Conservation (phyloP, 92 coral and sea anemone genomes). For the Palythoa grandis region DNA sequence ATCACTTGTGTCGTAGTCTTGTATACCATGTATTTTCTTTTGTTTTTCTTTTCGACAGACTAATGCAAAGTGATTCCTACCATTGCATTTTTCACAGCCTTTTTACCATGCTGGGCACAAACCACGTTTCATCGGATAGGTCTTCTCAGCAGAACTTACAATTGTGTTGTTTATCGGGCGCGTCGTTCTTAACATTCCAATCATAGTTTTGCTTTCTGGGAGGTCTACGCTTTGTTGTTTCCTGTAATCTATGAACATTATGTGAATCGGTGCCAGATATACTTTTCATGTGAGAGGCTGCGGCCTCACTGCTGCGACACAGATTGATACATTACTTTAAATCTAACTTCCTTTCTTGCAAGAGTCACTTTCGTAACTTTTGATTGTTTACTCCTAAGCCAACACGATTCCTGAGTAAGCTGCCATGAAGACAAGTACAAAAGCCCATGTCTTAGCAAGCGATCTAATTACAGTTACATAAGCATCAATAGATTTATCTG, state of each 20-base stretch:
- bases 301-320: slow-evolving; percentile 57
- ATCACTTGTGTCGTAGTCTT: slow-evolving; percentile 32
- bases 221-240: slow-evolving; percentile 46
- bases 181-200: slow-evolving; percentile 49
- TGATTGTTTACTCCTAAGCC: slow-evolving; percentile 39
- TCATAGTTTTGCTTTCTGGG: slow-evolving; percentile 55
- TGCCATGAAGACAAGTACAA: slow-evolving; percentile 20
- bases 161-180: slow-evolving; percentile 34
- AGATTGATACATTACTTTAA: slow-evolving; percentile 57
- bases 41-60: slow-evolving; percentile 47
- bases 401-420: slow-evolving; percentile 51
- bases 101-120: slow-evolving; percentile 59
- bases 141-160: slow-evolving; percentile 61
- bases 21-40: not conserved
- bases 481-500: not conserved
- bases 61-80: slow-evolving; percentile 57
- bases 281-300: slow-evolving; percentile 54
- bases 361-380: slow-evolving; percentile 41
- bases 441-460: slow-evolving; percentile 20
- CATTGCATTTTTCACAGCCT: slow-evolving; percentile 53
- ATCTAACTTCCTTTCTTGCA: slow-evolving; percentile 58
- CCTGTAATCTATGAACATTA: slow-evolving; percentile 56
- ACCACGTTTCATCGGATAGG: slow-evolving; percentile 34
- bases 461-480: slow-evolving; percentile 54
- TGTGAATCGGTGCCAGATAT: slow-evolving; percentile 53